These are phyloP conservation scores for Babyrousa celebensis DNA, from an alignment of 2,797 vertebrate species.

Conservation along the genomic window DNA sequence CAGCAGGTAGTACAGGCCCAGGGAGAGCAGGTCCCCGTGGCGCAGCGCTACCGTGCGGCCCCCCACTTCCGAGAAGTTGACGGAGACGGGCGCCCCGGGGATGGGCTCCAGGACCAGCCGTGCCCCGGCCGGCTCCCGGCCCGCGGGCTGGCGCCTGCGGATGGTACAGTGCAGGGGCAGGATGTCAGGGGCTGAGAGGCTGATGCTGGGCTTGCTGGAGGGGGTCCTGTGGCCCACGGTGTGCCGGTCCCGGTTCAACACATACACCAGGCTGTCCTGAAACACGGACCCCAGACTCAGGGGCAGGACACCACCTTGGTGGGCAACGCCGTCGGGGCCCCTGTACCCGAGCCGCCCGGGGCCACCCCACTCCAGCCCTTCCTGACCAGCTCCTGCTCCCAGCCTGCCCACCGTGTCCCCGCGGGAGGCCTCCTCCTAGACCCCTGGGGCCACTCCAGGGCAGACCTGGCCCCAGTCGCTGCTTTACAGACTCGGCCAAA, in stretches of 20 bases:
- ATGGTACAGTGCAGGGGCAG: constrained; percentile 97
- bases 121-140: constrained; percentile 85
- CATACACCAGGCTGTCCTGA: constrained; percentile 97
- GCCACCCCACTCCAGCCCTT: neutral
- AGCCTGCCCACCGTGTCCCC: neutral
- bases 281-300: constrained; percentile 1
- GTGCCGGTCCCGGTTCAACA: constrained; percentile 97
- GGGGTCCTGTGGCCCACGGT: constrained; percentile 97
- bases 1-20: constrained; percentile 97
- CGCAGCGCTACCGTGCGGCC: constrained; percentile 93
- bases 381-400: neutral
- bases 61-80: constrained; percentile 95
- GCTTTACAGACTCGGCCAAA: neutral
- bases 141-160: constrained; percentile 81
- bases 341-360: neutral
- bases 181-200: constrained; percentile 97
- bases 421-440: neutral
- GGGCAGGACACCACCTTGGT: accelerated
- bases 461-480: neutral
- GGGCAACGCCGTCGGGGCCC: accelerated
- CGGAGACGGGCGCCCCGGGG: constrained; percentile 92
- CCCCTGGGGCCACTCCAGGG: neutral
- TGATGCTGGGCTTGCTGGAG: constrained; percentile 97
- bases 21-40: constrained; percentile 97
- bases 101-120: constrained; percentile 94